These are phyloP conservation scores for Heliconius cydno DNA, from an alignment of 2,888 invertebrate species.

Conservation along the genomic window DNA sequence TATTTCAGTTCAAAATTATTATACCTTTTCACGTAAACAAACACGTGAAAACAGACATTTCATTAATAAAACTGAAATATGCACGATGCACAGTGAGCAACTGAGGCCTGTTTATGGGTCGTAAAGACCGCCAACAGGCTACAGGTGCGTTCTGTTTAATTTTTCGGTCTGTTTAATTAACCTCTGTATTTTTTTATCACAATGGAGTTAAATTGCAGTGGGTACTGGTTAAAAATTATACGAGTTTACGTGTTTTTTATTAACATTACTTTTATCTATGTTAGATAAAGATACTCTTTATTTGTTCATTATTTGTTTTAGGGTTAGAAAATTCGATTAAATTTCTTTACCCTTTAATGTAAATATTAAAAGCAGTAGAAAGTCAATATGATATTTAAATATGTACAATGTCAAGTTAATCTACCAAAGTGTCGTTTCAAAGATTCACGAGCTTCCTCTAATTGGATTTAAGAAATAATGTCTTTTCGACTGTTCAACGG, in stretches of 20 bases:
- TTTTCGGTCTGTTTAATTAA: conserved; percentile 41
- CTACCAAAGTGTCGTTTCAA: conserved; percentile 39
- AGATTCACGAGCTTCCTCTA: conserved; percentile 45
- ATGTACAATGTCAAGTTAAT: conserved; percentile 43
- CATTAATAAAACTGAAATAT: conserved; percentile 66
- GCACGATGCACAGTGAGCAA: conserved; percentile 65
- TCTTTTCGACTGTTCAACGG: conserved; percentile 43
- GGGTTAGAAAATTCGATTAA: not conserved
- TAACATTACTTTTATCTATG: not conserved
- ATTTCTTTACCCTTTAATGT: no score
- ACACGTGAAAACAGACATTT: conserved; percentile 41
- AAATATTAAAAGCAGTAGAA: not conserved
- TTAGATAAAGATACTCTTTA: not conserved
- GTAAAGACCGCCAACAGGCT: conserved; percentile 64
- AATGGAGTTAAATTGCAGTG: not conserved
- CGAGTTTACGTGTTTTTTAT: not conserved
- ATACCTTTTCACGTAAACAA: conserved; percentile 24
- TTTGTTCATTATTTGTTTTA: not conserved
- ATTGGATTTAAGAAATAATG: conserved; percentile 47
- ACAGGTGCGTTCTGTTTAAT: conserved; percentile 55
- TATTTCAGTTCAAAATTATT: conserved; percentile 1
- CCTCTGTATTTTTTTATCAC: conserved; percentile 19
- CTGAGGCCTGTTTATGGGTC: conserved; percentile 67
- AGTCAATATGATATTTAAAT: conserved; percentile 27
- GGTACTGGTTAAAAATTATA: not conserved